Percentiles rank a stretch among this genome's conserved stretches.
Evolutionary conservation across 1,140 invertebrate genomes (phyloP).

Genomic region (Drosophila baimaii): DNA sequence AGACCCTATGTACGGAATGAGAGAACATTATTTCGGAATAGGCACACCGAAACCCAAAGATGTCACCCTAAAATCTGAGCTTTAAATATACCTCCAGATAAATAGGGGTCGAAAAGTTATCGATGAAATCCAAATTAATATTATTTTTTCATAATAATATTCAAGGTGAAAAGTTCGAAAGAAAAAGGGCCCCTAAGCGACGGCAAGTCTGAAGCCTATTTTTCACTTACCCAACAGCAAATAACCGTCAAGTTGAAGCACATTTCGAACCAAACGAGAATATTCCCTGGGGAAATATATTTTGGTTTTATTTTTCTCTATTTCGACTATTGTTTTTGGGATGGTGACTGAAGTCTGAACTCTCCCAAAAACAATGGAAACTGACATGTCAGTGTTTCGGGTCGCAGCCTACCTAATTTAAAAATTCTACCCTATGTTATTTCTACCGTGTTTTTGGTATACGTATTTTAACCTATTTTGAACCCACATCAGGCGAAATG

Average conservation of each 20-base stretch:
- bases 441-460: no score
- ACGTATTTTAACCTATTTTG: neutral
- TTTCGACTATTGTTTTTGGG: constrained; percentile 23
- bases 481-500: constrained; percentile 89
- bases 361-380: neutral
- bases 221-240: constrained; percentile 24
- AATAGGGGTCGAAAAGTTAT: no score
- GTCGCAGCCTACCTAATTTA: constrained; percentile 4
- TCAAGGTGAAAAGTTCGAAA: no score
- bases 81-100: no score
- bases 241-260: neutral
- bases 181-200: no score
- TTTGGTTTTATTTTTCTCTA: constrained; percentile 1
- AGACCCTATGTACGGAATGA: no score
- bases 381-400: neutral
- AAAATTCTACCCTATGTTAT: neutral
- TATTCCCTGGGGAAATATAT: constrained; percentile 17
- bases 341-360: constrained; percentile 11
- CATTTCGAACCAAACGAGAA: neutral
- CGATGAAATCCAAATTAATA: no score
- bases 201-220: no score
- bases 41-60: no score
- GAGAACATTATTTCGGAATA: no score
- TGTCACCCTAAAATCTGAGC: no score
- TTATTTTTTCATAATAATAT: no score